Conservation (phyloP, 2,797 vertebrate species). For the Poecilia wingei region DNA sequence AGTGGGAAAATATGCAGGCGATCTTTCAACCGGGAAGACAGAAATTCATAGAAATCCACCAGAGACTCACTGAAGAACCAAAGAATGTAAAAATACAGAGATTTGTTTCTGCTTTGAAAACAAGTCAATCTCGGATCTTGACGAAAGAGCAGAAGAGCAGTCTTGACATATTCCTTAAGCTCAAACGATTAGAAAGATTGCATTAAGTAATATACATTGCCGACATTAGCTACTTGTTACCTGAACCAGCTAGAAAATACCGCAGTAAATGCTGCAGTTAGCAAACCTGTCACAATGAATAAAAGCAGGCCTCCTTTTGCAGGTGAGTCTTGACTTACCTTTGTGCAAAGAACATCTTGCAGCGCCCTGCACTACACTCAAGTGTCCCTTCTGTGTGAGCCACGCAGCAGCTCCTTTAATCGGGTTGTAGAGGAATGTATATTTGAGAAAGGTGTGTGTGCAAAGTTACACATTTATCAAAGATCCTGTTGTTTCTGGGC, state of each 20-base stretch:
- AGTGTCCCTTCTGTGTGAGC: constrained; percentile 38
- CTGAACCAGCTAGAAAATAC: background rate
- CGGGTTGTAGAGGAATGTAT: constrained; percentile 74
- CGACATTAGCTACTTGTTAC: background rate
- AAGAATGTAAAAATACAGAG: background rate
- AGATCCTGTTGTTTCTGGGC: constrained; percentile 84
- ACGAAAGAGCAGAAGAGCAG: background rate
- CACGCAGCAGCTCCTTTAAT: constrained; percentile 75
- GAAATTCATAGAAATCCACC: constrained; percentile 5
- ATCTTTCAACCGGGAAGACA: background rate
- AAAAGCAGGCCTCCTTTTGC: background rate
- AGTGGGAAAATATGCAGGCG: background rate
- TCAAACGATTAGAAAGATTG: background rate
- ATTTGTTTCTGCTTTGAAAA: constrained; percentile 1
- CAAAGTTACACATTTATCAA: constrained; percentile 82
- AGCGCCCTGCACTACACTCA: constrained; percentile 20
- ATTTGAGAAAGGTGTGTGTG: constrained; percentile 87
- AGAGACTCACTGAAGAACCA: background rate
- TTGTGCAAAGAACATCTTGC: constrained; percentile 9
- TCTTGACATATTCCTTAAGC: background rate
- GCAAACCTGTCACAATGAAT: background rate
- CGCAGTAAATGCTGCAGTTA: background rate
- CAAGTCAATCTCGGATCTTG: background rate
- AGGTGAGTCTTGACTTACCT: constrained; percentile 53
- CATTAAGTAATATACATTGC: background rate